These are phyloP conservation scores for Abrostola triplasia DNA, from an alignment of 2,888 invertebrate genomes.

Conservation along the genomic window DNA sequence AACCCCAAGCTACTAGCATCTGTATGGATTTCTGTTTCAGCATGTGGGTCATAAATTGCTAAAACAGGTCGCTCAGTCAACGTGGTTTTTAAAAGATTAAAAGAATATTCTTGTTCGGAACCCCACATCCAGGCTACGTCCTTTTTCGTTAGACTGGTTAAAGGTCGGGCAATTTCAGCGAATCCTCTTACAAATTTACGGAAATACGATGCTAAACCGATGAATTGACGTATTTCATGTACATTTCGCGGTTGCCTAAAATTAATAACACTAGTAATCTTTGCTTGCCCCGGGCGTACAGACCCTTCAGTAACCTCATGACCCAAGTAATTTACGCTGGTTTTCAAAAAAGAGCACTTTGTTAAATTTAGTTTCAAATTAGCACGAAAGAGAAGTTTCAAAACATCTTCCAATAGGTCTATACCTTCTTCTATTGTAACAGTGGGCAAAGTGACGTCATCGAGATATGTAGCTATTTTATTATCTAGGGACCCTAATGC, in stretches of 20 bases:
- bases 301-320: slow-evolving; percentile 2
- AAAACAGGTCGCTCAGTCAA: too few species aligned
- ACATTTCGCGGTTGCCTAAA: background rate
- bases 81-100: too few species aligned
- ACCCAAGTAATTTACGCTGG: slow-evolving; percentile 3
- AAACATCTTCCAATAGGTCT: background rate
- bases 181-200: too few species aligned
- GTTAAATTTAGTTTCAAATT: slow-evolving; percentile 2
- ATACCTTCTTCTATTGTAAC: background rate
- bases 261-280: background rate
- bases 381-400: background rate
- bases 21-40: too few species aligned
- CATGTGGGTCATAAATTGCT: too few species aligned
- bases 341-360: slow-evolving; percentile 4
- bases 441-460: background rate
- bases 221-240: too few species aligned
- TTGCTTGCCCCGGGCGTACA: background rate
- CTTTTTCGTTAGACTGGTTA: too few species aligned
- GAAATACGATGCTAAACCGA: too few species aligned
- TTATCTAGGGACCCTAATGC: background rate
- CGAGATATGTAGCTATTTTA: slow-evolving; percentile 3
- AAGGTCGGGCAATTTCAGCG: too few species aligned
- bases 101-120: too few species aligned
- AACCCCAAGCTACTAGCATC: too few species aligned
- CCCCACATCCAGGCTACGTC: too few species aligned